Evolutionary conservation across 2,888 invertebrate species (phyloP).

Genomic region (Odontothrips loti): DNA sequence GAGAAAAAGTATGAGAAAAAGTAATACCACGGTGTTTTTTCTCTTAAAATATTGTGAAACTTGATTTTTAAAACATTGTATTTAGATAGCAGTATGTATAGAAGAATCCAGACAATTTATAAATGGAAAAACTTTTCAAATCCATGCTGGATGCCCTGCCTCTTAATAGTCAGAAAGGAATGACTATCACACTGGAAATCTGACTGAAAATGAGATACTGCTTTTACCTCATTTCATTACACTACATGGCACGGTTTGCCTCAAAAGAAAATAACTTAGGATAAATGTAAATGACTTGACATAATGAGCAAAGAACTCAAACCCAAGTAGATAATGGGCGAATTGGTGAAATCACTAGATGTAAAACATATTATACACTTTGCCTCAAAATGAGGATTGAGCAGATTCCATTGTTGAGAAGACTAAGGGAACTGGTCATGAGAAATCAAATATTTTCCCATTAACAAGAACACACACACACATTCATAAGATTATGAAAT

Average conservation of each 20-base stretch:
- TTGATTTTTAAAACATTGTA: no score
- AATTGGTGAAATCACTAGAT: neutral
- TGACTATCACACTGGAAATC: neutral
- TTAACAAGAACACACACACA: neutral
- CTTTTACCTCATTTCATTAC: neutral
- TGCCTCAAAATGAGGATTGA: conserved; percentile 10
- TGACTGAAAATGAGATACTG: neutral
- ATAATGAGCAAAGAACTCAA: neutral
- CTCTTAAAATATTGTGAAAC: no score
- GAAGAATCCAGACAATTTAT: no score
- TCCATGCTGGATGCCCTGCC: no score
- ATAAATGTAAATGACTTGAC: neutral
- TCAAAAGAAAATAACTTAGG: neutral
- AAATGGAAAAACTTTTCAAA: no score
- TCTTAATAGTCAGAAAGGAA: neutral
- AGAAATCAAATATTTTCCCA: neutral
- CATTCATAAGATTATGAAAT: neutral
- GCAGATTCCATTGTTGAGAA: neutral
- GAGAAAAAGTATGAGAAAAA: no score
- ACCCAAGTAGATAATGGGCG: neutral
- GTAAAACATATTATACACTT: neutral
- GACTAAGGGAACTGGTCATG: neutral
- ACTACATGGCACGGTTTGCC: neutral
- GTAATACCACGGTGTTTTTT: no score
- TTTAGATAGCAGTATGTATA: no score